Base-by-base conservation (phyloP, 2,888 invertebrate species). In the Rutpela maculata region DNA sequence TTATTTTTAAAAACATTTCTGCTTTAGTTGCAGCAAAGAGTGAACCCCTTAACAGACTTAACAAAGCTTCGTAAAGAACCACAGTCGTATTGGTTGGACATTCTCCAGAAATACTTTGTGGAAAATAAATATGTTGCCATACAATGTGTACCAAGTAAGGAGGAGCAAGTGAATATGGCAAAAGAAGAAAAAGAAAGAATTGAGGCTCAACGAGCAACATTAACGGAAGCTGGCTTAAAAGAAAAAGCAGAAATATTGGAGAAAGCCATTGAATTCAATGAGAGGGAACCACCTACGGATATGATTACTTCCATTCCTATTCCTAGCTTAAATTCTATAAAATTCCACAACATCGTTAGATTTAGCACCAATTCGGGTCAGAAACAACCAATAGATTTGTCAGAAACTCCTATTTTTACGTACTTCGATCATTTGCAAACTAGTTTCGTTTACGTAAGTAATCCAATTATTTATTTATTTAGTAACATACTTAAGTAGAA, bases 401-500 rank as follows among this genome's bases (percentile, higher is more conserved):
- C 89, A 1, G 90, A 93, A 66, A 89, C 96, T 62, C 96, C 97
- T 0, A 90, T 96, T 19, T 95, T 93, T 86, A 93, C 96, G 0
- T 94, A 95, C 82, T 91, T 96, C 68, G 95, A 97, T 90, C 93
- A 95, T 87, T 90, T 97, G 67, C 94, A 95, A 82, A 95, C 96
- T 1, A 95, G 95, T 89, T 97, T 97, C 89, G 93, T 96, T 80
- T 95, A 96, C 90, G 96, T 97, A 89, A 92, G 94, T 92, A 84
- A 56, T 12, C n/a, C 7, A 55, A 35, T 35, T 35, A 6, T 35
- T 35, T 35, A 35, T 26, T 26, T 26, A 26, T 26, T 4, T 26
- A 26, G 22, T n/a, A n/a, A n/a, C n/a, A n/a, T n/a, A n/a, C n/a
- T n/a, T n/a, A n/a, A n/a, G n/a, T n/a, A n/a, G n/a, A n/a, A n/a